Base-by-base conservation (phyloP, 2,113 vertebrate species). In the Apistogramma diplotaenia region DNA sequence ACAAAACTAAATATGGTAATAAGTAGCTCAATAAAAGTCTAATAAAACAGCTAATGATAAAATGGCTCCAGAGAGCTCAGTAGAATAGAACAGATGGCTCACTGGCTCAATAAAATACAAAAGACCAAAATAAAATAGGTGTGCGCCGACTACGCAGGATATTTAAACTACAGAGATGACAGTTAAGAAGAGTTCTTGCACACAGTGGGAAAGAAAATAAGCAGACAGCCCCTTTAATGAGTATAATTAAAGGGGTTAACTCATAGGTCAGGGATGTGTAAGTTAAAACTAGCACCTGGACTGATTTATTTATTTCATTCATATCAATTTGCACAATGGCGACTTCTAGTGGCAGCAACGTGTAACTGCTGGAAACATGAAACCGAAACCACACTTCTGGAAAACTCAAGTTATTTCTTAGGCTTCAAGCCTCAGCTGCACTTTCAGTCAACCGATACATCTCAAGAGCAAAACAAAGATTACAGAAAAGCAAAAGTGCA, bases 281-380 rank as follows among this genome's bases (percentile, higher is more conserved):
- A n/a, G n/a, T n/a, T n/a, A n/a, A n/a, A n/a, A n/a, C n/a, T n/a
- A n/a, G n/a, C n/a, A n/a, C n/a, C n/a, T n/a, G n/a, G n/a, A n/a
- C n/a, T n/a, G n/a, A n/a, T n/a, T n/a, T n/a, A n/a, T n/a, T n/a
- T n/a, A n/a, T n/a, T n/a, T n/a, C n/a, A n/a, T n/a, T n/a, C n/a
- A n/a, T n/a, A n/a, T n/a, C n/a, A n/a, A n/a, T n/a, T n/a, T 27
- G n/a, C 72, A 57, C 60, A 49, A 4, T 51, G 6, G 65, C 3
- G 53, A 6, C 73, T 19, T 54, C 53, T 56, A 43, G 62, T 85
- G 76, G 58, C 60, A 65, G 51, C 15, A 65, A n/a, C 5, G 4
- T 37, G 56, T 49, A 59, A 79, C 49, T 70, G 46, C 4, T 43
- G 8, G n/a, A 29, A 29, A 25, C 49, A 31, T 51, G 27, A 70